These are phyloP conservation scores for Serrognathus titanus DNA, from an alignment of 2,888 invertebrate species.

Conservation along the genomic window DNA sequence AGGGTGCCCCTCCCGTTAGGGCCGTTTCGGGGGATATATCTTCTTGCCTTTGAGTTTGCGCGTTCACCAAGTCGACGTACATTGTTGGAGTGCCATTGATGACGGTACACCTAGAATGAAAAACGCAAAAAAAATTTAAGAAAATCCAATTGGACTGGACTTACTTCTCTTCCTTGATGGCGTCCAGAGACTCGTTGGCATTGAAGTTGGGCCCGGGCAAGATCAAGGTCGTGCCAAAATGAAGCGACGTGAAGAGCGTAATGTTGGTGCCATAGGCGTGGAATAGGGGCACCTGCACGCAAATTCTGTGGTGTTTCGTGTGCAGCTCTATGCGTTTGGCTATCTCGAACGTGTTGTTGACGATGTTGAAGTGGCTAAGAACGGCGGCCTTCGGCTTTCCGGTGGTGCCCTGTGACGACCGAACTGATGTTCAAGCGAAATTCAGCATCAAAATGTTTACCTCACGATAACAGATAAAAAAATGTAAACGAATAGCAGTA, in stretches of 20 bases:
- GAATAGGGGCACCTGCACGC: conserved; percentile 73
- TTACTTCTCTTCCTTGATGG: conserved; percentile 66
- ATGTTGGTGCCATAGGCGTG: conserved; percentile 76
- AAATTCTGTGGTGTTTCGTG: conserved; percentile 53
- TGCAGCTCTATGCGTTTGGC: conserved; percentile 53
- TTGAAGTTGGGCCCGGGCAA: conserved; percentile 60
- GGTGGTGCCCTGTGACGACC: conserved; percentile 49
- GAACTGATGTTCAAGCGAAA: no score
- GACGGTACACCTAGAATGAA: conserved; percentile 69
- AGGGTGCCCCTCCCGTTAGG: conserved; percentile 70
- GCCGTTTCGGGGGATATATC: conserved; percentile 56
- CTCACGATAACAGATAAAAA: no score
- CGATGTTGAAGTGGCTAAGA: conserved; percentile 66
- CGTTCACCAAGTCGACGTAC: conserved; percentile 71
- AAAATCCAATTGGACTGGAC: conserved; percentile 10
- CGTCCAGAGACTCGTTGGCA: conserved; percentile 59
- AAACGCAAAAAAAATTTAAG: no score
- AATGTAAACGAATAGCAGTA: no score
- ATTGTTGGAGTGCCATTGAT: conserved; percentile 82
- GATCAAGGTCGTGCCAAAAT: conserved; percentile 61
- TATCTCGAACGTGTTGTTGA: conserved; percentile 71
- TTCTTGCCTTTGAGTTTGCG: conserved; percentile 49
- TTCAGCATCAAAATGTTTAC: no score
- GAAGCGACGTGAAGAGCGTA: conserved; percentile 57
- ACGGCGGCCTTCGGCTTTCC: conserved; percentile 71